Evolutionary conservation across 2,888 invertebrate genomes (phyloP).

Genomic region (Agapetus fuscipes): DNA sequence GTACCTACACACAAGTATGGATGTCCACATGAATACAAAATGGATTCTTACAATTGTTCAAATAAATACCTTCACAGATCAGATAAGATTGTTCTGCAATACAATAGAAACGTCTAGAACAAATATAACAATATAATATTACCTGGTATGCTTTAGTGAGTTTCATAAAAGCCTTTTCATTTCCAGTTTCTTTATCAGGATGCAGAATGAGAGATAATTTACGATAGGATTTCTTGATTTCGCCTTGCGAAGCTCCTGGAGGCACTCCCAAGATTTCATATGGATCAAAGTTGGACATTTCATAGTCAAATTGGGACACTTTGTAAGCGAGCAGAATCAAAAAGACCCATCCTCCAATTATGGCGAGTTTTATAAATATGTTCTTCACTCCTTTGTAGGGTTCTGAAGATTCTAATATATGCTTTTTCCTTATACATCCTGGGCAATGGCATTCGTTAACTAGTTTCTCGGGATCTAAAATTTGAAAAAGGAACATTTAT

Average conservation of each 20-base stretch:
- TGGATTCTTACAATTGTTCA: no score
- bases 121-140: no score
- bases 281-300: constrained; percentile 98
- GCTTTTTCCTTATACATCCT: constrained; percentile 76
- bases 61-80: no score
- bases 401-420: constrained; percentile 71
- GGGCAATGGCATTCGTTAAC: constrained; percentile 83
- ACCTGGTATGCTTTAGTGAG: constrained; percentile 89
- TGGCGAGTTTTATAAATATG: constrained; percentile 65
- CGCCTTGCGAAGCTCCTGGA: constrained; percentile 72
- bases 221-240: constrained; percentile 93
- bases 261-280: constrained; percentile 91
- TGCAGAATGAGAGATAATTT: constrained; percentile 88
- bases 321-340: constrained; percentile 78
- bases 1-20: no score
- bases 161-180: constrained; percentile 95
- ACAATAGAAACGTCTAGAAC: no score
- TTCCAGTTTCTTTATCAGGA: constrained; percentile 96
- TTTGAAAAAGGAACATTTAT: no score
- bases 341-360: constrained; percentile 74
- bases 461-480: constrained; percentile 64
- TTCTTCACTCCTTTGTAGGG: constrained; percentile 82
- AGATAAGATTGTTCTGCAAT: no score
- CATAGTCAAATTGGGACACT: constrained; percentile 94
- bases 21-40: no score